These are phyloP conservation scores for Spatula clypeata DNA, from an alignment of 2,797 vertebrate species.

Conservation along the genomic window DNA sequence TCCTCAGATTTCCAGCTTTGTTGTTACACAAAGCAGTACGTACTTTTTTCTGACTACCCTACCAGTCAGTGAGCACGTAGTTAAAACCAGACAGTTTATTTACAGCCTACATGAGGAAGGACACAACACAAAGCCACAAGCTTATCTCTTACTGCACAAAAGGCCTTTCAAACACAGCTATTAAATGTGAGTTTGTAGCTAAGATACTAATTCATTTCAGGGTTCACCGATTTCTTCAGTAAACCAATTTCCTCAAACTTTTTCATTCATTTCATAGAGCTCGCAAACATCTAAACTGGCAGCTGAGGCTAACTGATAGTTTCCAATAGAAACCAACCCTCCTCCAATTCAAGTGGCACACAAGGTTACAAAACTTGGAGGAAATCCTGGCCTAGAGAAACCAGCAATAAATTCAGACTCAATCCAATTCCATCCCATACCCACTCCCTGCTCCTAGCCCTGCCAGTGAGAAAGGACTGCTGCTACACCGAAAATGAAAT, in stretches of 20 bases:
- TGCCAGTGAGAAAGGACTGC: neutral
- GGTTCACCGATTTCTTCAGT: neutral
- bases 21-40: neutral
- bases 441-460: neutral
- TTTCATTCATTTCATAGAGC: slow-evolving; percentile 21
- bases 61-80: neutral
- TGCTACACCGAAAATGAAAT: neutral
- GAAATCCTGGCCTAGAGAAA: neutral
- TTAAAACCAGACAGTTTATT: slow-evolving; percentile 17
- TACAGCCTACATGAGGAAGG: neutral
- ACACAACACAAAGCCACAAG: neutral
- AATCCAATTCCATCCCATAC: neutral
- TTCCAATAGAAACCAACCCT: neutral
- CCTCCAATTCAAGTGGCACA: neutral
- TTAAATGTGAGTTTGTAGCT: slow-evolving; percentile 6
- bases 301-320: neutral
- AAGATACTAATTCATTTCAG: slow-evolving; percentile 28
- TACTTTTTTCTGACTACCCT: neutral
- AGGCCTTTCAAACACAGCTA: slow-evolving; percentile 22
- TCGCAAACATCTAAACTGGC: neutral
- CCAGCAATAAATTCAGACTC: neutral
- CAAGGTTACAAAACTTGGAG: neutral
- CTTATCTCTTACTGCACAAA: slow-evolving; percentile 23
- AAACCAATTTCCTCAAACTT: slow-evolving; percentile 9
- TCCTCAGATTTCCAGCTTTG: neutral